phyloP scores from a whole-genome alignment of 2,888 invertebrate species.

The Eledona agricola region DNA sequence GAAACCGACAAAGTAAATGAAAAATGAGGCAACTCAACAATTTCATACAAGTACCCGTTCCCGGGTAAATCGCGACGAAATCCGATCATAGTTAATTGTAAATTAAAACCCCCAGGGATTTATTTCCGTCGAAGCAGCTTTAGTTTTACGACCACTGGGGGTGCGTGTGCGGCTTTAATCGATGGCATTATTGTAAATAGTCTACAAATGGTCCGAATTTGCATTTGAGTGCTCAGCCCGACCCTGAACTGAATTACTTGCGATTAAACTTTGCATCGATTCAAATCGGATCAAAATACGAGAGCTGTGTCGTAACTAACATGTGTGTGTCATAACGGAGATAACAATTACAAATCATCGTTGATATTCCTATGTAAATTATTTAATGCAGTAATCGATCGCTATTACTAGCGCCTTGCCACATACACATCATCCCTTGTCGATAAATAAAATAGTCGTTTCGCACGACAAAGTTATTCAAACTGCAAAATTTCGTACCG shows the following conservation, averaged over 20 bases:
- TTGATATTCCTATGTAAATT: too few species aligned
- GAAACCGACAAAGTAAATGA: too few species aligned
- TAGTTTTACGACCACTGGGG: slow-evolving; percentile 2
- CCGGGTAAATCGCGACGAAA: too few species aligned
- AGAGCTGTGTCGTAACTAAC: background rate
- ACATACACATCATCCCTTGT: too few species aligned
- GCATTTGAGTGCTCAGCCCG: slow-evolving; percentile 13
- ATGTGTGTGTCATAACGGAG: background rate
- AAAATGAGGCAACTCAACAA: too few species aligned
- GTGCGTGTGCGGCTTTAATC: slow-evolving; percentile 11
- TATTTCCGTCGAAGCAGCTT: slow-evolving; percentile 3
- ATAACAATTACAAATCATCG: too few species aligned
- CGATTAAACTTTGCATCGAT: slow-evolving; percentile 9
- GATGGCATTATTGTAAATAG: slow-evolving; percentile 19
- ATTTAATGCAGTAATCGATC: too few species aligned
- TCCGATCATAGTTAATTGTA: background rate
- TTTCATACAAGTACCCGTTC: too few species aligned
- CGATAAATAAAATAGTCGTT: too few species aligned
- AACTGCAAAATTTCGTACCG: too few species aligned
- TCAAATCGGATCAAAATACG: slow-evolving; percentile 6
- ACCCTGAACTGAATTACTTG: slow-evolving; percentile 19
- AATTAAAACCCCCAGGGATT: background rate
- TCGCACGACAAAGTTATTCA: too few species aligned
- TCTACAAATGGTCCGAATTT: slow-evolving; percentile 15
- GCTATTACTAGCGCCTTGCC: too few species aligned